phyloP scores from a whole-genome alignment of 2,888 invertebrate genomes.

The Rhamnusium bicolor region DNA sequence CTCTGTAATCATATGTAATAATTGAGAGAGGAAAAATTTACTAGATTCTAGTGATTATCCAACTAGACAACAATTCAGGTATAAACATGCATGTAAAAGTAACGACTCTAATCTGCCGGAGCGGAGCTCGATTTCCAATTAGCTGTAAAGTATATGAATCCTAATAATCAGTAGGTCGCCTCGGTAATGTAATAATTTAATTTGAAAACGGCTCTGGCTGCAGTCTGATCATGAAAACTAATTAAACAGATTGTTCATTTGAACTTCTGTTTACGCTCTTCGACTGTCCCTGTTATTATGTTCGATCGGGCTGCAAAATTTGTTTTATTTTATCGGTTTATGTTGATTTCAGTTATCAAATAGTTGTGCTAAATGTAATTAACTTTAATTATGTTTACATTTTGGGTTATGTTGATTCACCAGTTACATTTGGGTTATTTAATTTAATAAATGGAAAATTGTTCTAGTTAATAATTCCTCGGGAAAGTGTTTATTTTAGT shows the following conservation, averaged over 20 bases:
- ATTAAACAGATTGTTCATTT: constrained; percentile 52
- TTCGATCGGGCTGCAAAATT: constrained; percentile 17
- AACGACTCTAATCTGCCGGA: background rate
- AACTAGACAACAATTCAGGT: background rate
- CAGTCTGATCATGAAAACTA: constrained; percentile 48
- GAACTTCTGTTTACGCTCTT: constrained; percentile 33
- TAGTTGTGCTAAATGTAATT: constrained; percentile 13
- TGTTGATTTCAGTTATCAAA: constrained; percentile 12
- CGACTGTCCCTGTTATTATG: constrained; percentile 14
- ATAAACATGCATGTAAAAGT: constrained; percentile 14
- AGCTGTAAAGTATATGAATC: constrained; percentile 42
- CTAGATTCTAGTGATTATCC: background rate
- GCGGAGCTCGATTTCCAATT: constrained; percentile 50
- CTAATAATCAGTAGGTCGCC: constrained; percentile 35
- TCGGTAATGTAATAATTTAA: constrained; percentile 50
- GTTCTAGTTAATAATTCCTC: background rate
- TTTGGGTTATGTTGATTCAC: background rate
- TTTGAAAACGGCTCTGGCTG: constrained; percentile 42
- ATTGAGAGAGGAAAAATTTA: background rate
- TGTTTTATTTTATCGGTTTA: constrained; percentile 6
- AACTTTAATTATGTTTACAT: background rate
- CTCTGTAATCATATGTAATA: background rate
- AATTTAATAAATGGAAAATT: background rate
- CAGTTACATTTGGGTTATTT: background rate
- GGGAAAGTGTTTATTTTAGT: too few relatives aligned